These are phyloP conservation scores for Eupithecia subumbrata DNA, from an alignment of 2,888 invertebrate species.

Conservation along the genomic window DNA sequence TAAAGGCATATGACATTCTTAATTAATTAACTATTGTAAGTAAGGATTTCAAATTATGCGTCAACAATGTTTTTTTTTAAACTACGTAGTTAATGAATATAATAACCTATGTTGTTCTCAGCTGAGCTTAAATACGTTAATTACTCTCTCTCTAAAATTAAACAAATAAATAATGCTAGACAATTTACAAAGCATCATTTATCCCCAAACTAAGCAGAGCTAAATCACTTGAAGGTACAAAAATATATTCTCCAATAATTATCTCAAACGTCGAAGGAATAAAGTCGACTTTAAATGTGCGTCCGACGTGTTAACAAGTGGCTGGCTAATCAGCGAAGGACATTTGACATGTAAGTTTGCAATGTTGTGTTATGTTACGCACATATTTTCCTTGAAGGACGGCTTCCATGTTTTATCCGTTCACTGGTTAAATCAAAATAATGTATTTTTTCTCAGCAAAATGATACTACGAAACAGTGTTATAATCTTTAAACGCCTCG, in stretches of 20 bases:
- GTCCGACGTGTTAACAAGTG: too few species aligned
- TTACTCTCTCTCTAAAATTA: not conserved
- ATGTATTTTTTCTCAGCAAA: not conserved
- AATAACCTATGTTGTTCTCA: not conserved
- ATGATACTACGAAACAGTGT: not conserved
- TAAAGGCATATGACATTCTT: too few species aligned
- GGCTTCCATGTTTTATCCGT: not conserved
- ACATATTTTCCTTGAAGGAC: too few species aligned
- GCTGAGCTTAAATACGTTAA: not conserved
- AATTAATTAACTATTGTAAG: not conserved
- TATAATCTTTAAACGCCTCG: conserved; percentile 31
- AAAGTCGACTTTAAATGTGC: too few species aligned
- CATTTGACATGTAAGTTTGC: too few species aligned
- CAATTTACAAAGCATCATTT: not conserved
- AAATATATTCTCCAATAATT: not conserved
- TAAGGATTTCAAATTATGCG: not conserved
- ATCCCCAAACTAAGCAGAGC: not conserved
- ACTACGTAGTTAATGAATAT: not conserved
- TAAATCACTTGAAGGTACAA: too few species aligned
- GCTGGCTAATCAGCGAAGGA: too few species aligned
- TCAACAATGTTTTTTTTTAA: not conserved
- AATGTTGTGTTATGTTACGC: too few species aligned
- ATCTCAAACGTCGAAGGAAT: too few species aligned
- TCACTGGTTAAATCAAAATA: not conserved
- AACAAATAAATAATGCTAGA: not conserved